Evolutionary conservation across 2,888 invertebrate species (phyloP), one percentile per base, ranked within the genome.

Genomic region (Scaptomyza polygonia): DNA sequence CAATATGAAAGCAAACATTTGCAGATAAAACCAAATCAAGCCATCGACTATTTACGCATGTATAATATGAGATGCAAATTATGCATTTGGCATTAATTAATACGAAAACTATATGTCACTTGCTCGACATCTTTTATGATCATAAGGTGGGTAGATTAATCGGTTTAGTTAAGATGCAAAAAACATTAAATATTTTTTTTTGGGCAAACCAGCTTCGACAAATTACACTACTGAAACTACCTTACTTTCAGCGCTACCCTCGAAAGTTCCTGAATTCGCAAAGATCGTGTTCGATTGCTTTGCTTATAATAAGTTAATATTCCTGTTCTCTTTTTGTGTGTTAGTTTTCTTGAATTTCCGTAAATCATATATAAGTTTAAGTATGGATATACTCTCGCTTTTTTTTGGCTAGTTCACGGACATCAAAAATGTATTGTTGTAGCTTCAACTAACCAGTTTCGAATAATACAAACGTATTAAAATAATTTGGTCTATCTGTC

Each of bases 391-490:
- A 43, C 32, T 51, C 36, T 55, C 45, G 16, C 18, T 42, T 43
- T 51, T 48, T 67, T 61, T 55, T 8, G 36, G 25, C 29, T 40
- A 21, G 42, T 64, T 64, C n/a, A 54, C 9, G 32, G 44, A 6
- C 21, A 59, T 7, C 39, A 8, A 21, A 72, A 58, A 72, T 66
- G 47, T 66, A 40, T 52, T 25, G 12, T 14, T 25, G 8, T 25
- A 27, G 53, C n/a, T 11, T 16, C 1, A 42, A n/a, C 14, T 18
- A 55, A 59, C 67, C 45, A 44, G 59, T 67, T 66, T 34, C 16
- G 16, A 11, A 11, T 51, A 43, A 40, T n/a, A 30, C 8, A 29
- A 14, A 5, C 30, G 9, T 47, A 40, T 32, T 55, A 9, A n/a
- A 30, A 36, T 42, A 55, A 40, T 47, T 27, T 51, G 12, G 34